Conservation (phyloP, 2,113 vertebrate species). For the Baryphthengus martii region DNA sequence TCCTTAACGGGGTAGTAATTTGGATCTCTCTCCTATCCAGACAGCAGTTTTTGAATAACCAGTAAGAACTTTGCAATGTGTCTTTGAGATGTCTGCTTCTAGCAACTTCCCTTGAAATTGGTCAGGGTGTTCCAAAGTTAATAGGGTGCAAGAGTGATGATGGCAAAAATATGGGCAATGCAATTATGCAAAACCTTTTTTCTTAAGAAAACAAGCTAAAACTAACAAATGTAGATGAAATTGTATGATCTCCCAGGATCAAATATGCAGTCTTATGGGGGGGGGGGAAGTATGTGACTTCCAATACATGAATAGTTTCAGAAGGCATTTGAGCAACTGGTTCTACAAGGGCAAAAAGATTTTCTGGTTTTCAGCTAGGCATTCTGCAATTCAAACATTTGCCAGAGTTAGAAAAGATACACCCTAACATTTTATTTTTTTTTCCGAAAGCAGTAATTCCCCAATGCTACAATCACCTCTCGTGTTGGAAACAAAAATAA, state of each 20-base stretch:
- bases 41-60: background rate
- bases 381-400: background rate
- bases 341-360: background rate
- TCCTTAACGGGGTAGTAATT: background rate
- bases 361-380: background rate
- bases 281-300: background rate
- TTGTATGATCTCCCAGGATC: background rate
- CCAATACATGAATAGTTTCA: background rate
- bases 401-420: background rate
- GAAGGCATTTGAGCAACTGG: background rate
- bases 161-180: background rate
- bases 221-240: background rate
- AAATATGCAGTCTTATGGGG: background rate
- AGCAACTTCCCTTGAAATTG: background rate
- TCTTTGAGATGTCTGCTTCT: background rate
- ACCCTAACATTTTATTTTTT: background rate
- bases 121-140: background rate
- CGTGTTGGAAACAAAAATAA: rapidly evolving
- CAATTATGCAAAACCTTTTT: background rate
- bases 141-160: background rate
- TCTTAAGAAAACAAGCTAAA: constrained; percentile 4
- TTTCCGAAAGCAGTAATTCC: background rate
- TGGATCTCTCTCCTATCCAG: background rate
- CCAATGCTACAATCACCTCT: background rate
- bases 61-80: background rate